A percentile compares a stretch with the other conserved stretches of the same genome.
phyloP scores from a whole-genome alignment of 2,888 invertebrate genomes.

The Tipula unca region DNA sequence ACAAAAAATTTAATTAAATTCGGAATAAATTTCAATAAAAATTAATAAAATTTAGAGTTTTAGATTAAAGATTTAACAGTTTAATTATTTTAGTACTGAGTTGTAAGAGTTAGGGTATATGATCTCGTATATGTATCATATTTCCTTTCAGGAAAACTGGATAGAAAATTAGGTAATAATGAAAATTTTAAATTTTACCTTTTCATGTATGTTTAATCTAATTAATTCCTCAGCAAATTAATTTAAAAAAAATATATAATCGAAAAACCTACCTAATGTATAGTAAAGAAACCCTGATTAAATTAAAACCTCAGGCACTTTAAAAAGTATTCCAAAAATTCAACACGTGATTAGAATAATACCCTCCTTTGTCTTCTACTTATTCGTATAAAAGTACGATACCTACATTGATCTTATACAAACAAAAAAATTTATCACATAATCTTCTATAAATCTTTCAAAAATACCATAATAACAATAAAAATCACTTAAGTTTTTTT shows the following conservation, averaged over 20 bases:
- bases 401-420: not conserved
- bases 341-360: not conserved
- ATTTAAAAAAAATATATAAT: not conserved
- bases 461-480: slow-evolving; percentile 14
- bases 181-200: not conserved
- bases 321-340: not conserved
- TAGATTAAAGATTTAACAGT: too few relatives aligned
- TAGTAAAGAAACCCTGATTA: not conserved
- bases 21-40: too few relatives aligned
- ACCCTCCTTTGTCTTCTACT: not conserved
- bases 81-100: too few relatives aligned
- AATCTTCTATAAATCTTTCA: slow-evolving; percentile 4
- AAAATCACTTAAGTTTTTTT: slow-evolving; percentile 1
- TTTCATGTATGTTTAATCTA: not conserved
- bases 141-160: too few relatives aligned
- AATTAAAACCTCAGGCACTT: not conserved
- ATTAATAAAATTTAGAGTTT: too few relatives aligned
- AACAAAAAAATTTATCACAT: not conserved
- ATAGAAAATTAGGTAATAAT: too few relatives aligned
- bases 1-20: too few relatives aligned
- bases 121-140: too few relatives aligned
- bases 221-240: not conserved
- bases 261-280: not conserved
- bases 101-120: too few relatives aligned
- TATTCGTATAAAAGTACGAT: not conserved